Base-by-base conservation (phyloP, 2,888 invertebrate species). In the Zeuzera pyrina region DNA sequence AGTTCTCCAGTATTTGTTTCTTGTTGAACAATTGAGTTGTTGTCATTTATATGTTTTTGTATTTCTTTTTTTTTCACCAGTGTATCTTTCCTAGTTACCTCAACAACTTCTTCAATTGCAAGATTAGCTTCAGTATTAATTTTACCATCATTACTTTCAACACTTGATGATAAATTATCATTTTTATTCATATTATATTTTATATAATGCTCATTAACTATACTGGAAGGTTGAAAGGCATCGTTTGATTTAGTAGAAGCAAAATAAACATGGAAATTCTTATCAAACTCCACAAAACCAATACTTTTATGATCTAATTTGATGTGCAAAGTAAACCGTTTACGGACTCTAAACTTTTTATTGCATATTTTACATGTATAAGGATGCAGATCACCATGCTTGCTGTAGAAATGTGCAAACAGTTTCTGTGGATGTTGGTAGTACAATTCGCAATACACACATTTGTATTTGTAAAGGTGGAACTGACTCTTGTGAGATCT, bases 251-350 rank as follows among this genome's bases (percentile, higher is more conserved):
- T 74, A n/a, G 59, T 57, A 1, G 66, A 63, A 0, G 57, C 49
- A 30, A 81, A 81, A 36, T 52, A 69, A 0, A 81, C 81, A 44
- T 76, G 61, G 27, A 67, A 74, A 2, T 65, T 61, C 2, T 73
- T 52, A 49, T 78, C 69, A 39, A 78, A 79, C 27, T 77, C 73
- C 5, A 78, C 71, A 14, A 53, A 72, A 1, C 81, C 81, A 2
- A 53, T 35, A 23, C 73, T 67, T 1, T 65, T 50, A 12, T 81
- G 81, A 0, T 42, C 40, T 3, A 76, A n/a, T 43, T 78, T 78
- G 0, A 81, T 81, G 14, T 81, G 81, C 0, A 79, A 39, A 0
- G 76, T 70, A 23, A 81, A 78, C 2, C 43, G 45, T 28, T 73
- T 79, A 0, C 81, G 53, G 1, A 70, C 25, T 26, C 51, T 42